phyloP scores from a whole-genome alignment of 2,888 invertebrate species.

The Cataglyphis cursor region DNA sequence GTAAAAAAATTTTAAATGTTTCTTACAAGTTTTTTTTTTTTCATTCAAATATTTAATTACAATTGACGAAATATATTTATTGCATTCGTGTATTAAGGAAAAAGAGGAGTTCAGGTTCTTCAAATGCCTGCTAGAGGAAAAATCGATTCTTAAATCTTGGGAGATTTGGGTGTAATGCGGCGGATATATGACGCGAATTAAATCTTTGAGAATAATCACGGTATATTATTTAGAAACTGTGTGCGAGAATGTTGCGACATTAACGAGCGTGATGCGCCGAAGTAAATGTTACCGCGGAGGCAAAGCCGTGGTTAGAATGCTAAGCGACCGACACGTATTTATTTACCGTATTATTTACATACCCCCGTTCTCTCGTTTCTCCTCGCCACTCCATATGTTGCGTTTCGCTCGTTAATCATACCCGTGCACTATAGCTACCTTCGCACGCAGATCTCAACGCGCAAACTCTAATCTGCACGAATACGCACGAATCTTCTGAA shows the following conservation, averaged over 20 bases:
- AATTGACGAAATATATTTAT: background rate
- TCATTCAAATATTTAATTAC: background rate
- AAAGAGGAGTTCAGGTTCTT: background rate
- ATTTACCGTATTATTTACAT: constrained; percentile 52
- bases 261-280: constrained; percentile 35
- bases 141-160: background rate
- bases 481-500: background rate
- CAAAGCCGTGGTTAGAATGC: constrained; percentile 31
- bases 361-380: constrained; percentile 40
- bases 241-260: constrained; percentile 41
- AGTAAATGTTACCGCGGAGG: constrained; percentile 33
- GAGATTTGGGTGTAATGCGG: background rate
- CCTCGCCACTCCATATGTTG: background rate
- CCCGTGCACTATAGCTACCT: background rate
- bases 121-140: background rate
- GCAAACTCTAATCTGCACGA: constrained; percentile 11
- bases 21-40: background rate
- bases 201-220: constrained; percentile 19
- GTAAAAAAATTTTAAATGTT: background rate
- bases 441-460: constrained; percentile 12
- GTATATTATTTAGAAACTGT: constrained; percentile 36
- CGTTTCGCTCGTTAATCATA: constrained; percentile 40
- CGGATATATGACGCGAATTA: constrained; percentile 3
- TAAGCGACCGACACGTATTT: constrained; percentile 48
- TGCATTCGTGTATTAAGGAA: background rate